These are phyloP conservation scores for Tetrao urogallus DNA, from an alignment of 2,113 vertebrate genomes.

Conservation along the genomic window DNA sequence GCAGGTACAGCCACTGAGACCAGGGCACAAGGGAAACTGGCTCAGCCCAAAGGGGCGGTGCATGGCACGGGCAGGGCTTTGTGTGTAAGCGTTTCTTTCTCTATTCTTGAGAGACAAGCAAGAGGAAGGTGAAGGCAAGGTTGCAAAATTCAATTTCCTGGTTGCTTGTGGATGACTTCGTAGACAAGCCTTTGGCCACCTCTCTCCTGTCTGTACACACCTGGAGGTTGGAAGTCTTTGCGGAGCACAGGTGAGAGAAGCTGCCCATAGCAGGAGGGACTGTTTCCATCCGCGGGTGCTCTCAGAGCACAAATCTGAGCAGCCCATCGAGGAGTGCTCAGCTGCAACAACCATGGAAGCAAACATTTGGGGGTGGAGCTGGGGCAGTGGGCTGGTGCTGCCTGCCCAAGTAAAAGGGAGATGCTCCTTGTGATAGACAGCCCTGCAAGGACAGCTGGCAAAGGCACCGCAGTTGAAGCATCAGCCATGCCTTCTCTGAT, in stretches of 20 bases:
- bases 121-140: not conserved
- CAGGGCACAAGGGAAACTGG: not conserved
- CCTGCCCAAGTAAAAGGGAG: not conserved
- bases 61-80: not conserved
- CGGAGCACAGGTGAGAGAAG: not conserved
- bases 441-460: not conserved
- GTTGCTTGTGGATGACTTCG: not conserved
- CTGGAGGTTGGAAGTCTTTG: not conserved
- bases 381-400: not conserved
- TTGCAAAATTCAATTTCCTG: not conserved
- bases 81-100: too few species aligned
- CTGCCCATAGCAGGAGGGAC: not conserved
- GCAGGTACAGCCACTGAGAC: not conserved
- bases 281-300: not conserved
- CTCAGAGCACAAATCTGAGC: not conserved
- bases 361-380: not conserved
- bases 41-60: not conserved
- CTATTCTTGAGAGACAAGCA: too few species aligned
- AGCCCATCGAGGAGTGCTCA: too few species aligned
- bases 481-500: not conserved
- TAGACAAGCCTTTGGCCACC: not conserved
- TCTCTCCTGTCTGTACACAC: not conserved
- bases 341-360: not conserved
- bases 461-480: not conserved
- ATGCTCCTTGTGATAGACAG: not conserved